Evolutionary conservation across 2,797 vertebrate species (phyloP).

Genomic region (Haliaeetus vocifer): DNA sequence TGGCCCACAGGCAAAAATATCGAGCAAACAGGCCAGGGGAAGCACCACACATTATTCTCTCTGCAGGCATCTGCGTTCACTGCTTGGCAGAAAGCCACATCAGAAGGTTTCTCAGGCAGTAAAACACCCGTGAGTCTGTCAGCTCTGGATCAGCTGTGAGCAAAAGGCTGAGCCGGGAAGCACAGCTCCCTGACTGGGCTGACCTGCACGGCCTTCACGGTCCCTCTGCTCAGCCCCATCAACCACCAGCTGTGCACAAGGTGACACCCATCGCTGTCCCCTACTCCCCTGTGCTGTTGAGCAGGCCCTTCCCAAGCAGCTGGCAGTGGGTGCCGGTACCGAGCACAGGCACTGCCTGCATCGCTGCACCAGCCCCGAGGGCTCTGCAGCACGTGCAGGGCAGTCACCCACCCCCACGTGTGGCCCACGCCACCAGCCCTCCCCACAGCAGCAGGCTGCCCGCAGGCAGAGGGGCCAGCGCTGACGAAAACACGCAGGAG

Average conservation of each 20-base stretch:
- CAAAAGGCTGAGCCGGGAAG: background rate
- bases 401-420: fast-evolving
- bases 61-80: background rate
- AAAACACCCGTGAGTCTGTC: background rate
- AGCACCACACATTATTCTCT: background rate
- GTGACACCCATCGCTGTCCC: background rate
- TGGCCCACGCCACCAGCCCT: background rate
- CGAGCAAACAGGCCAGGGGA: background rate
- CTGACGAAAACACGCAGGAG: background rate
- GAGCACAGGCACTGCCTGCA: background rate
- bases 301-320: background rate
- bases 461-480: background rate
- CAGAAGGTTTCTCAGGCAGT: background rate
- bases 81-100: background rate
- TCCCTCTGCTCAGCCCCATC: background rate
- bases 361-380: background rate
- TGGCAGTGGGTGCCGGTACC: fast-evolving
- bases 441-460: background rate
- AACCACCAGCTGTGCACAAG: background rate
- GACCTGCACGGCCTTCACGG: background rate
- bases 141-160: background rate
- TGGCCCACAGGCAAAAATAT: background rate
- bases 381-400: fast-evolving
- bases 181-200: background rate
- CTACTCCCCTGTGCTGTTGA: background rate